Conservation (phyloP, 2,113 vertebrate genomes). For the Anguilla japonica region DNA sequence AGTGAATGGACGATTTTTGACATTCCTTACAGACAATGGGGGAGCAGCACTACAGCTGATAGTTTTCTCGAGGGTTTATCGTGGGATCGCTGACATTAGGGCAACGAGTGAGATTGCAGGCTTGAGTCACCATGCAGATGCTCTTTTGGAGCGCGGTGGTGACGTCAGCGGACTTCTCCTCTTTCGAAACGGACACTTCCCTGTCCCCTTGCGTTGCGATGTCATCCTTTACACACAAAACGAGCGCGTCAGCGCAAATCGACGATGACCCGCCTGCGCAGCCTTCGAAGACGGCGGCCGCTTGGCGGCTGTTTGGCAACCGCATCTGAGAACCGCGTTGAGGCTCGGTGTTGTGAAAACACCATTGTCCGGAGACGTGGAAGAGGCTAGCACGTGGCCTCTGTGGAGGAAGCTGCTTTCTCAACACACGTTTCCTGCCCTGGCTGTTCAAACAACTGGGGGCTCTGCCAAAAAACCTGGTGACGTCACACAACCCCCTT, state of each 20-base stretch:
- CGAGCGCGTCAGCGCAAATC: neutral
- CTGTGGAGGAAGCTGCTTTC: constrained; percentile 20
- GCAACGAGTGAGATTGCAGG: too few species aligned
- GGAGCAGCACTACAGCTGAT: neutral
- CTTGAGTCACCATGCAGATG: neutral
- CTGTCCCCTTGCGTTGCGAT: neutral
- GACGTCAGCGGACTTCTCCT: neutral
- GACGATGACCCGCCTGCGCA: neutral
- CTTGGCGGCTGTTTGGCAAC: neutral
- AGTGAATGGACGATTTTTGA: neutral
- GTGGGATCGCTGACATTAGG: too few species aligned
- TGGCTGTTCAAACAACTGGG: constrained; percentile 2
- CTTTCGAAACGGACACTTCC: constrained; percentile 4
- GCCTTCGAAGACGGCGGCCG: neutral
- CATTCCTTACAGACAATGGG: neutral
- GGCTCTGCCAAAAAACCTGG: neutral
- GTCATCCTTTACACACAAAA: neutral
- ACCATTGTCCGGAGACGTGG: neutral
- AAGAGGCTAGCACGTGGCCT: constrained; percentile 18
- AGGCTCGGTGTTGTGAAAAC: neutral
- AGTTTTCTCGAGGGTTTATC: neutral
- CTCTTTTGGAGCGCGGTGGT: neutral
- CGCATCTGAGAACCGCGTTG: neutral
- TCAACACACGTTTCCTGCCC: constrained; percentile 29
- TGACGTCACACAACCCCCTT: neutral